A percentile compares a stretch with the other conserved stretches of the same genome.
Conservation (phyloP, 2,113 vertebrate genomes). For the Machaerirhynchus nigripectus region DNA sequence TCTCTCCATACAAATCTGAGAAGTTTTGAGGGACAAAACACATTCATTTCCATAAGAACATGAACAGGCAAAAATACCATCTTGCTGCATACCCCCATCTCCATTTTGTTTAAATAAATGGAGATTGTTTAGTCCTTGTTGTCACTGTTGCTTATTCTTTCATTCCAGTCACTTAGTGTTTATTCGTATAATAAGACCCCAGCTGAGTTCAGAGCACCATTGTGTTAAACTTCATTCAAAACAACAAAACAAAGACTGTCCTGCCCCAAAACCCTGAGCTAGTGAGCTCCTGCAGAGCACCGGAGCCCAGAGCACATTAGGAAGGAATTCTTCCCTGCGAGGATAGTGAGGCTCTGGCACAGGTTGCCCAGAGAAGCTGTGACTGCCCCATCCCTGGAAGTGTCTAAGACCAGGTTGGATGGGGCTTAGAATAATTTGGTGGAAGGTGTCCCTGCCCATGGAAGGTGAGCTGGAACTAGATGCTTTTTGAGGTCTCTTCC, state of each 20-base stretch:
- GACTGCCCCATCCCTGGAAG: background rate
- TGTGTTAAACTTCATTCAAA: slow-evolving; percentile 1
- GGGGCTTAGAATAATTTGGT: background rate
- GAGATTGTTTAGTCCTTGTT: slow-evolving; percentile 33
- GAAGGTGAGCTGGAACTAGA: background rate
- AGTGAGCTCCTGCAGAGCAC: background rate
- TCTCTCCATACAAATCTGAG: background rate
- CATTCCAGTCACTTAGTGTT: slow-evolving; percentile 7
- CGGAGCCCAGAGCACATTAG: background rate
- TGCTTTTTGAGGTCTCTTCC: background rate
- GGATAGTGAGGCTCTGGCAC: background rate
- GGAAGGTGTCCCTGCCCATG: background rate
- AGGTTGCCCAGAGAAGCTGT: background rate
- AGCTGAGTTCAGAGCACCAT: slow-evolving; percentile 9
- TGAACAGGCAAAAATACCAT: background rate
- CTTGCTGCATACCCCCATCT: background rate
- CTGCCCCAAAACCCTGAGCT: background rate
- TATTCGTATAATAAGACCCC: background rate
- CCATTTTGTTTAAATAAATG: slow-evolving; percentile 23
- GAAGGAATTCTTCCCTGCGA: background rate
- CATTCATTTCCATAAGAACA: background rate
- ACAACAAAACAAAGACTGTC: background rate
- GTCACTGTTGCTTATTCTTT: slow-evolving; percentile 25
- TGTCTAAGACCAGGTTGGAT: background rate
- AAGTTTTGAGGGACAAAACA: background rate